Base-by-base conservation (phyloP, 2,797 vertebrate species). In the Dallia pectoralis region DNA sequence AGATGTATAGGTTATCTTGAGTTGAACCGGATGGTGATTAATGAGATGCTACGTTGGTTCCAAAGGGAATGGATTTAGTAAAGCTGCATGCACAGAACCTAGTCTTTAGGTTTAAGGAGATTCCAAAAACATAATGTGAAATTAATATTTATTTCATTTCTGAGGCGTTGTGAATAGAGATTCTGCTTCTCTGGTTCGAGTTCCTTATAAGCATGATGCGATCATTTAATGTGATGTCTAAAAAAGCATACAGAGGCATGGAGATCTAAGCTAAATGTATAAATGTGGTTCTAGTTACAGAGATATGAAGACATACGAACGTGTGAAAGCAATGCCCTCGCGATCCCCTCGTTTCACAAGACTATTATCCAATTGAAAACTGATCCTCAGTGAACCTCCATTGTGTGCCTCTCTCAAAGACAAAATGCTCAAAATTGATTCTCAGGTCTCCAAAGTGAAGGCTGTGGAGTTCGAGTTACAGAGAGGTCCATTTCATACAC, bases 311-410 rank as follows among this genome's bases (percentile, higher is more conserved):
- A 87, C 75, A 87, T 88, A 81, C 87, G 90, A 87, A 92, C 87
- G 91, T 91, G 90, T 90, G 90, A 92, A 93, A 91, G 88, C 87
- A 77, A 77, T 89, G 88, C 87, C 89, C 89, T 89, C 89, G 82
- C 79, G 82, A 88, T 89, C 87, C 87, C 87, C 88, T 87, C 84
- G 81, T 79, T 87, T 91, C 90, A 87, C 91, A 86, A 85, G 73
- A 83, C 89, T 87, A 92, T 91, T 92, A 93, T 92, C 92, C 91
- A 86, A 89, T 88, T 91, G 89, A 90, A 93, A 93, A 90, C 87
- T 87, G 89, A 93, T 93, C 92, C 91, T 88, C 74, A 74, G 79
- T 81, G 71, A 91, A 86, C 89, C 86, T 84, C 88, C 89, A 90
- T 88, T 88, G 91, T 90, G 86, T 70, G 87, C 86, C 82, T 88